Conservation (phyloP, 2,113 vertebrate species). For the Myxocyprinus asiaticus region DNA sequence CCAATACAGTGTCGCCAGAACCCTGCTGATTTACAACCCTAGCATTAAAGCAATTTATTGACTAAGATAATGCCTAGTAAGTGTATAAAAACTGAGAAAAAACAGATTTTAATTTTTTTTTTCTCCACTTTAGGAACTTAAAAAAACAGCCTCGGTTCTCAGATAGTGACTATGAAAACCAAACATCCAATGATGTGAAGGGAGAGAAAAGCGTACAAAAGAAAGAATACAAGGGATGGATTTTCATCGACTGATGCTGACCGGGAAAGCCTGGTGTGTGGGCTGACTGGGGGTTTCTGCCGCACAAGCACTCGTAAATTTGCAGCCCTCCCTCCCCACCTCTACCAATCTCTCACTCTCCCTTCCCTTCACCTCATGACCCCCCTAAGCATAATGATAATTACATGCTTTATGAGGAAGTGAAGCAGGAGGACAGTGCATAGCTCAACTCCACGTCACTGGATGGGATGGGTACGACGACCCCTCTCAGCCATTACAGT, state of each 20-base stretch:
- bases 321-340: constrained; percentile 22
- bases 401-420: constrained; percentile 34
- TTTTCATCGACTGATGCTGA: constrained; percentile 27
- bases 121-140: no score
- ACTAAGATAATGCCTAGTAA: no score
- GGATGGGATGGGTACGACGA: constrained; percentile 4
- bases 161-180: constrained; percentile 41
- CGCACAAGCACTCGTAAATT: constrained; percentile 40
- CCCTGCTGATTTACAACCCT: no score
- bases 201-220: constrained; percentile 14
- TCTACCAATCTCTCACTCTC: not conserved
- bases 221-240: constrained; percentile 27
- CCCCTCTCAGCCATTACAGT: constrained; percentile 17
- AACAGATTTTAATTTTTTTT: no score
- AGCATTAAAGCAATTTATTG: no score
- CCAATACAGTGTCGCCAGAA: no score
- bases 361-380: not conserved
- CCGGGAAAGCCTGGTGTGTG: constrained; percentile 39
- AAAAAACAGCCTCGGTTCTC: not conserved
- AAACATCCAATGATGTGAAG: not conserved
- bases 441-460: constrained; percentile 11
- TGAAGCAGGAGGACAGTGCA: constrained; percentile 14
- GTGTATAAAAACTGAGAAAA: no score
- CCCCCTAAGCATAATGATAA: constrained; percentile 38
- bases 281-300: constrained; percentile 38